Evolutionary conservation across 2,888 invertebrate species (phyloP).

Genomic region (Cephus nigrinus): DNA sequence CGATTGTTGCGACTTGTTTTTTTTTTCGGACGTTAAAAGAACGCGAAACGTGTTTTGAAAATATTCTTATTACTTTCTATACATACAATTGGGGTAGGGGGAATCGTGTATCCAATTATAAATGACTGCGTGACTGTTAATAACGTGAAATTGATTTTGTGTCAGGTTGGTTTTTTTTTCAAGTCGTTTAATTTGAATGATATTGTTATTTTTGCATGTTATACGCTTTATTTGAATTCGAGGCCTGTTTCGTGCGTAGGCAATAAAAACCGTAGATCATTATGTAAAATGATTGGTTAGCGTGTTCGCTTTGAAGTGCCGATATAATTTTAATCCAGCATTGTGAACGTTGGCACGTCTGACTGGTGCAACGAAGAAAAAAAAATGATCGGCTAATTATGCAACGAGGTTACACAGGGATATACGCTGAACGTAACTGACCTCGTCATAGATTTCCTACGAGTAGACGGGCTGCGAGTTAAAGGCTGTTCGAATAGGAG

Average conservation of each 20-base stretch:
- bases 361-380: not conserved
- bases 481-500: slow-evolving; percentile 13
- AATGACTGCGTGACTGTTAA: not conserved
- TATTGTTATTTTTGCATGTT: not conserved
- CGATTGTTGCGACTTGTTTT: not conserved
- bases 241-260: not conserved
- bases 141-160: not conserved
- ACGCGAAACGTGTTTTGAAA: not conserved
- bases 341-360: not conserved
- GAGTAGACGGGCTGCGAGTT: not conserved
- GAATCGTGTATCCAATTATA: not conserved
- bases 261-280: not conserved
- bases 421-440: not conserved
- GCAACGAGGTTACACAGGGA: not conserved
- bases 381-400: not conserved
- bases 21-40: not conserved
- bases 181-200: not conserved
- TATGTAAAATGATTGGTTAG: not conserved
- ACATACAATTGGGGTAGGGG: not conserved
- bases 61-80: not conserved
- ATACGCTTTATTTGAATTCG: not conserved
- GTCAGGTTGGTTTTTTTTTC: not conserved
- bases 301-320: not conserved
- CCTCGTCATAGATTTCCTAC: not conserved
- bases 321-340: not conserved